A percentile compares a stretch with the other conserved stretches of the same genome.
These are phyloP conservation scores for Darevskia mixta DNA, from an alignment of 2,797 vertebrate species.

Conservation along the genomic window DNA sequence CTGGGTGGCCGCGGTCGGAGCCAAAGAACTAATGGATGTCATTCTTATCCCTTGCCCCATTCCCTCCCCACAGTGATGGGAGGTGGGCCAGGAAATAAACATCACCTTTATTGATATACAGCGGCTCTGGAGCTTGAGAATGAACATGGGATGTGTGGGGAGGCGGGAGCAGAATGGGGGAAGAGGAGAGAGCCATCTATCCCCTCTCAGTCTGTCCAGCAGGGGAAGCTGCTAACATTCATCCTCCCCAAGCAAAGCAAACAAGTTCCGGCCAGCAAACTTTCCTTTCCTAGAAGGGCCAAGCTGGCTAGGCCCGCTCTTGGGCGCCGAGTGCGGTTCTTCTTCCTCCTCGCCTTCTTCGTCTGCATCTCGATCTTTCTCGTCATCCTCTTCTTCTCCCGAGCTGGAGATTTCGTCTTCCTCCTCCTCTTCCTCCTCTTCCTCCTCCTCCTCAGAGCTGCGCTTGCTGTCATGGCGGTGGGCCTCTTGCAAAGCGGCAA, in stretches of 20 bases:
- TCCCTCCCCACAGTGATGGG: not conserved
- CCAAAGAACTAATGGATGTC: no score
- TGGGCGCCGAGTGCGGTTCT: constrained; percentile 43
- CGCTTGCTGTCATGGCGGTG: constrained; percentile 66
- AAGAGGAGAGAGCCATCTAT: not conserved
- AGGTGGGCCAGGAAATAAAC: constrained; percentile 38
- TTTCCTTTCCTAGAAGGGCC: constrained; percentile 39
- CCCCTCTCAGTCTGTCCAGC: constrained; percentile 25
- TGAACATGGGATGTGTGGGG: not conserved
- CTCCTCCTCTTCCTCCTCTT: constrained; percentile 72
- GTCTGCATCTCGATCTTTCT: constrained; percentile 82
- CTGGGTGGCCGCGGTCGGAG: not conserved
- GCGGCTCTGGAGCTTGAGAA: constrained; percentile 8
- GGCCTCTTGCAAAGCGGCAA: constrained; percentile 84
- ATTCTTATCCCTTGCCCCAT: not conserved
- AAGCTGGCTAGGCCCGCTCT: constrained; percentile 29
- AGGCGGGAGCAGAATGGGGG: not conserved
- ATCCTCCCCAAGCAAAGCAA: constrained; percentile 75
- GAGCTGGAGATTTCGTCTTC: constrained; percentile 88
- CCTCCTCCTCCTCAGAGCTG: constrained; percentile 40
- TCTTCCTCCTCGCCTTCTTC: constrained; percentile 84
- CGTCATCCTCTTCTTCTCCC: constrained; percentile 88
- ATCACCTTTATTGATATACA: constrained; percentile 47
- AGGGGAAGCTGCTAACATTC: constrained; percentile 62
- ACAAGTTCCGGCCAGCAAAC: constrained; percentile 69